Evolutionary conservation across 2,888 invertebrate species (phyloP).

Genomic region (Neocrepidodera transversa): DNA sequence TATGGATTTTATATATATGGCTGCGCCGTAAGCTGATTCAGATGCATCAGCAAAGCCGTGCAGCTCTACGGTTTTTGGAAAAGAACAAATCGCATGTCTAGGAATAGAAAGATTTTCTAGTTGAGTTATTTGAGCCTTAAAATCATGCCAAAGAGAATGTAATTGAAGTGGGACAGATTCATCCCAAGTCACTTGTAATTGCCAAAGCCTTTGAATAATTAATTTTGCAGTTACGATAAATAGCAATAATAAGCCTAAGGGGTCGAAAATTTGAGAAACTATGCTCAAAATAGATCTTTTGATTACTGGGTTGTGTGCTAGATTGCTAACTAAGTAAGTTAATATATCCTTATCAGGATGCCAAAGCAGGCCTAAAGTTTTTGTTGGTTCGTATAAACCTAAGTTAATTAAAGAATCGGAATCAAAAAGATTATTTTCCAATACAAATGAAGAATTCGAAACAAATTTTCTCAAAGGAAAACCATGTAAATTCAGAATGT

Average conservation of each 20-base stretch:
- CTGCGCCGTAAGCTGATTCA: neutral
- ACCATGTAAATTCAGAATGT: neutral
- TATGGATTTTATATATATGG: neutral
- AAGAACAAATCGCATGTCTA: too few relatives aligned
- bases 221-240: conserved; percentile 24
- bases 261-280: conserved; percentile 22
- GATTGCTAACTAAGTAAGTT: too few relatives aligned
- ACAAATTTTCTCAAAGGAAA: too few relatives aligned
- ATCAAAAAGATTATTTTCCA: too few relatives aligned
- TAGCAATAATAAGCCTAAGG: conserved; percentile 22
- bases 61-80: neutral
- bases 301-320: too few relatives aligned
- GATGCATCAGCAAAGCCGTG: conserved; percentile 8
- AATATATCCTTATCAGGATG: too few relatives aligned
- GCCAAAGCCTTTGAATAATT: conserved; percentile 26
- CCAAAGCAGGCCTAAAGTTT: too few relatives aligned
- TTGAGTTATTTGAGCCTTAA: neutral
- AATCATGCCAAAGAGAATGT: neutral
- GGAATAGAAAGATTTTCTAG: neutral
- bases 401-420: too few relatives aligned
- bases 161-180: too few relatives aligned
- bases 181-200: conserved; percentile 26
- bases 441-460: too few relatives aligned
- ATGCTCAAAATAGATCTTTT: too few relatives aligned
- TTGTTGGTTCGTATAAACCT: too few relatives aligned